A percentile compares a stretch with the other conserved stretches of the same genome.
Conservation (phyloP, 2,797 vertebrate genomes). For the Acrossocheilus wenchowensis region DNA sequence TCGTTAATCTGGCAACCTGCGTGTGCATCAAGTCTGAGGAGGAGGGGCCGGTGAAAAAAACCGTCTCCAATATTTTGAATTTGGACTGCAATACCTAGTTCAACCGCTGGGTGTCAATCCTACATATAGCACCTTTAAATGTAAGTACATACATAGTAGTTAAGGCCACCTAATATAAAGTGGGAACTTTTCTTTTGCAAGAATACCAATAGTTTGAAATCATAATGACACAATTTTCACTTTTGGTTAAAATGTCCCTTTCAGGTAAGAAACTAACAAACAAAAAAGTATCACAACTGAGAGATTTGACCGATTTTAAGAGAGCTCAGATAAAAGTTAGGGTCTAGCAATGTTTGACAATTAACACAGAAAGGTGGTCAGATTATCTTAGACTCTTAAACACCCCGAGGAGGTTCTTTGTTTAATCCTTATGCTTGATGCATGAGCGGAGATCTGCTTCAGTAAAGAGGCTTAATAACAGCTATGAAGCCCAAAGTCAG, state of each 20-base stretch:
- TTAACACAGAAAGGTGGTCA: not conserved
- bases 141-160: too few relatives aligned
- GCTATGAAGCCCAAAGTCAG: slow-evolving; percentile 22
- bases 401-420: slow-evolving; percentile 58
- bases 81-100: too few relatives aligned
- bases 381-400: slow-evolving; percentile 57
- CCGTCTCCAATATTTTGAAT: too few relatives aligned
- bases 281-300: not conserved
- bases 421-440: slow-evolving; percentile 62
- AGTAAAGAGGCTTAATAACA: slow-evolving; percentile 48
- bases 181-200: not conserved
- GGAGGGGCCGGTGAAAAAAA: too few relatives aligned
- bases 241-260: not conserved
- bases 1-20: too few relatives aligned
- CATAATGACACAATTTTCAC: not conserved
- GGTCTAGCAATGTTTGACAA: slow-evolving; percentile 1
- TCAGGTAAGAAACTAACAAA: not conserved
- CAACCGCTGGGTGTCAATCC: too few relatives aligned
- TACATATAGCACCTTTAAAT: too few relatives aligned
- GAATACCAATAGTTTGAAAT: not conserved
- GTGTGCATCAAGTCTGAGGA: too few relatives aligned
- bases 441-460: slow-evolving; percentile 53
- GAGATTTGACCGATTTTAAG: slow-evolving; percentile 40
- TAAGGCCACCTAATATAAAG: too few relatives aligned
- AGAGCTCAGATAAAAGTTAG: not conserved